These are phyloP conservation scores for Phenganax marumi DNA, from an alignment of 92 coral and sea anemone species.

Conservation along the genomic window DNA sequence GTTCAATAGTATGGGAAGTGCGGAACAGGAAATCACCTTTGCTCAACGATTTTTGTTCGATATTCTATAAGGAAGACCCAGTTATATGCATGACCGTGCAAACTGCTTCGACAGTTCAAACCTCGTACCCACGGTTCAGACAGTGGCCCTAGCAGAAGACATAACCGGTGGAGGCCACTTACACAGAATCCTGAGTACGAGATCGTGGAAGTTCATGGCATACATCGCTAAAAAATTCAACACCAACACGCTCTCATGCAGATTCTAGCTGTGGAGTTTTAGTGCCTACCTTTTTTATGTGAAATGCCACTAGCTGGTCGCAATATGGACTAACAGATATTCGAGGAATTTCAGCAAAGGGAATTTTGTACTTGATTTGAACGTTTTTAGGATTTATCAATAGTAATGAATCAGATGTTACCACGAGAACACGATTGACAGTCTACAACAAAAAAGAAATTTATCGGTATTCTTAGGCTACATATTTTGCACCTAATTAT, in stretches of 20 bases:
- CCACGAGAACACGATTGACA: constrained; percentile 74
- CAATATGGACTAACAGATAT: constrained; percentile 81
- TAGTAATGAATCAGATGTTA: constrained; percentile 67
- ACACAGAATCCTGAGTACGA: no score
- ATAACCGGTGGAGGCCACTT: no score
- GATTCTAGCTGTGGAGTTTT: neutral
- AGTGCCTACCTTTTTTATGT: constrained; percentile 65
- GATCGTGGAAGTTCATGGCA: no score
- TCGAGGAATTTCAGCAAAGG: constrained; percentile 70
- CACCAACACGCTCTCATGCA: neutral
- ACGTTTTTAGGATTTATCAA: constrained; percentile 76
- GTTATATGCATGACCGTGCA: neutral
- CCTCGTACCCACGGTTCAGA: no score
- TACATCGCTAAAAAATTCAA: no score
- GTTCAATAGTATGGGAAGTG: constrained; percentile 85
- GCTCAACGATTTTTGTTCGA: constrained; percentile 33
- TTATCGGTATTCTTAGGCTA: neutral
- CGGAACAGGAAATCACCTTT: constrained; percentile 94
- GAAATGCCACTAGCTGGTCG: constrained; percentile 83
- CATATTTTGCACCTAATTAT: neutral
- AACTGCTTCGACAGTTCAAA: no score
- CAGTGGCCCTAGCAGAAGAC: no score
- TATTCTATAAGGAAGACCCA: constrained; percentile 55
- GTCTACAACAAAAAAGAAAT: constrained; percentile 50
- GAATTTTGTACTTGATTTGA: constrained; percentile 67